Evolutionary conservation across 2,888 invertebrate species (phyloP), one percentile per base, ranked within the genome.

Genomic region (Sclerodermus sp.): DNA sequence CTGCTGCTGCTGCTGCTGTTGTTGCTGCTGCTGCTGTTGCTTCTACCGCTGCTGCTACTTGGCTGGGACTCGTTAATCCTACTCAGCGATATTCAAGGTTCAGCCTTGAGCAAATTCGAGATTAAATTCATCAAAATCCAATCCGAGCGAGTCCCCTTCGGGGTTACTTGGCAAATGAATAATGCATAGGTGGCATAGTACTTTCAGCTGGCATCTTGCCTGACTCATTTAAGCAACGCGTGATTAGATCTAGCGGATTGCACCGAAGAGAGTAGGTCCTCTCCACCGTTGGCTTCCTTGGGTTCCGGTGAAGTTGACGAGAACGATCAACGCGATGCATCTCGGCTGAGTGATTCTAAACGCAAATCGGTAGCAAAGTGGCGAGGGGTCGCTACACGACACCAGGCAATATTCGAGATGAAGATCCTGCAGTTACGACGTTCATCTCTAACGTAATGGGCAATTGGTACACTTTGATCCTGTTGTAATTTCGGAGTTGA

Each of bases 71-170:
- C 69, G 72, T 76, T 74, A 74, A 74, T 73, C 66, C 65, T 51
- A 53, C 53, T 58, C 51, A 45, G 49, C 57, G 61, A 53, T 48
- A 53, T 55, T 48, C 45, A 42, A 10, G 36, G n/a, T 12, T 45
- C 45, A 62, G 69, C 72, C 69, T 54, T 64, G 58, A 68, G 72
- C 69, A 64, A 65, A 71, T 60, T 72, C 69, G 61, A 76, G 76
- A 77, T 77, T 76, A 77, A 77, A 77, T 77, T 76, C 75, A 76
- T 76, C 74, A 75, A 71, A 74, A 74, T 76, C 73, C 74, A 76
- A 75, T 75, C 68, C 70, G 62, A 51, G 60, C 57, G 62, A 61
- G 66, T 62, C 57, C 58, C 68, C 71, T 68, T 57, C 59, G 58
- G 72, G 67, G 64, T 64, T 62, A 55, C 57, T 64, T 54, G 56